Base-by-base conservation (phyloP, 2,888 invertebrate genomes). In the Stenodema calcarata region DNA sequence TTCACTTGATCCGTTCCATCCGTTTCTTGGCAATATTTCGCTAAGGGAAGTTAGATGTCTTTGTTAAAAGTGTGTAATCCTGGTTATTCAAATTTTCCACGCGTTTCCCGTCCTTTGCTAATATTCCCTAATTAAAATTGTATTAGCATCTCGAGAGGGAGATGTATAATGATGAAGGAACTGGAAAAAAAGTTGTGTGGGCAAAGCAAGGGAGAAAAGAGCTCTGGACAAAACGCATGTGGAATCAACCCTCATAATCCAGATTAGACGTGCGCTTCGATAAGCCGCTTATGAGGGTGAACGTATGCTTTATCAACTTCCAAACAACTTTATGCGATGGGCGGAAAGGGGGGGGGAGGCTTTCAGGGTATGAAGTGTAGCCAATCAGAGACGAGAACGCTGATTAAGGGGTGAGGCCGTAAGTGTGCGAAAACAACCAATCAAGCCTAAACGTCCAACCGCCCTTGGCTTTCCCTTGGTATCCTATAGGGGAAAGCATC, bases 381-480 rank as follows among this genome's bases (percentile, higher is more conserved):
- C 78, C 78, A 78, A 78, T 78, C 78, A 78, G 78, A 78, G 18
- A 23, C 11, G 23, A 62, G 62, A 78, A 42, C 78, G 27, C 27
- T 27, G 42, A 42, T 27, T 42, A 78, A 42, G 78, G 44, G 44
- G 78, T 42, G 78, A 44, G 44, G 44, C 42, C 1, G 44, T 44
- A 44, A 78, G 78, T 44, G 78, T 78, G 78, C 78, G 78, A 78
- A 78, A 78, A 78, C 78, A 78, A 78, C 78, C 78, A 78, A 78
- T 78, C 78, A 78, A 78, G 78, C 11, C 78, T 42, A 78, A 78
- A 35, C 16, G 27, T 42, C 41, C 14, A 44, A 78, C 44, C 78
- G 23, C 62, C 62, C 62, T 62, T 62, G 62, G 62, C 11, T 23
- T 23, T 9, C 23, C 62, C 62, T 18, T n/a, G n/a, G 54, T 16